A percentile compares a stretch with the other conserved stretches of the same genome.
Conservation (phyloP, 2,888 invertebrate genomes). For the Lamellibrachia satsuma region DNA sequence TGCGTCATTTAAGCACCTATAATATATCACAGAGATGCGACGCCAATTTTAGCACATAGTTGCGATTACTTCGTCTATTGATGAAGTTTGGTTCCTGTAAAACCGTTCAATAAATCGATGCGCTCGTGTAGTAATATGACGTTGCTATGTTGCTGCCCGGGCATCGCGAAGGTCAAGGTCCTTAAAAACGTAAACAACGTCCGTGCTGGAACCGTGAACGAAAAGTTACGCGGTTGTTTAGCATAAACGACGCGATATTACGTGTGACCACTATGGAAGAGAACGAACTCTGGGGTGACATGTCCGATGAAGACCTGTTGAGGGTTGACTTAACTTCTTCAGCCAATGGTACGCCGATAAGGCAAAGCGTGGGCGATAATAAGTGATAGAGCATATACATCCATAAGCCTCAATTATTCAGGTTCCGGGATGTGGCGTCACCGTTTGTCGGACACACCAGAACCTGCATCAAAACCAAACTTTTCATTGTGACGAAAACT, state of each 20-base stretch:
- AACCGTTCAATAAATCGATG: neutral
- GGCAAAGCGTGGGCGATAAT: neutral
- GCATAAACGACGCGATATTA: neutral
- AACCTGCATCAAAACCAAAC: no score
- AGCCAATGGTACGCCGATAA: neutral
- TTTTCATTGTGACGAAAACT: no score
- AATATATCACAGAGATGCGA: neutral
- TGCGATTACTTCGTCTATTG: neutral
- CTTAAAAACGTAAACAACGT: neutral
- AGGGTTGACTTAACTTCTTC: neutral
- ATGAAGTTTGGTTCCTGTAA: conserved; percentile 6
- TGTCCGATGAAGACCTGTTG: neutral
- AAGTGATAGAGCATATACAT: neutral
- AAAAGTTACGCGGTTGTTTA: neutral
- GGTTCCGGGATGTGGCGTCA: no score
- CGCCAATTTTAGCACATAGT: neutral
- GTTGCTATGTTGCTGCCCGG: neutral
- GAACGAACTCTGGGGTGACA: neutral
- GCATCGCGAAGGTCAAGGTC: neutral
- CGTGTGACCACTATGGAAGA: neutral
- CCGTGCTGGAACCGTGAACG: neutral
- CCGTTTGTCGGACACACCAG: no score
- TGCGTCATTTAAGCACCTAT: neutral
- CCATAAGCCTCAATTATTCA: no score
- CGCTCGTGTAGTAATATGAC: neutral